Percentiles rank a stretch among this genome's conserved stretches.
phyloP scores from a whole-genome alignment of 2,888 invertebrate species.

The Oxystoma pomonae region DNA sequence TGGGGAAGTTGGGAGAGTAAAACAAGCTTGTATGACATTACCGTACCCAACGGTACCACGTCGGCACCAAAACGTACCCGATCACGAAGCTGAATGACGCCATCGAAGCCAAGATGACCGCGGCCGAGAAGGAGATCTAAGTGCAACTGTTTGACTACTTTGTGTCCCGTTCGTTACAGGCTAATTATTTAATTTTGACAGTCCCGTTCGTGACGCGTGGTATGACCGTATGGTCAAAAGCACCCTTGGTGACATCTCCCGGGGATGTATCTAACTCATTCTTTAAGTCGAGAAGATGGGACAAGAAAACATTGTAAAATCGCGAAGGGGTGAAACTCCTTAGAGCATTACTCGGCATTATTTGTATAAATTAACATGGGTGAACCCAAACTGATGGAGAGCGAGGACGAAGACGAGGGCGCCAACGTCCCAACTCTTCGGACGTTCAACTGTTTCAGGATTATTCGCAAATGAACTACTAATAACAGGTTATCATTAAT shows the following conservation, averaged over 20 bases:
- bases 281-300: no score
- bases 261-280: no score
- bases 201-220: no score
- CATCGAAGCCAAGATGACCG: constrained; percentile 86
- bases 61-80: constrained; percentile 74
- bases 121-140: constrained; percentile 88
- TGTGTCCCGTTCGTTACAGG: no score
- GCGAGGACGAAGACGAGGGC: constrained; percentile 81
- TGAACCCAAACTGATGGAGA: constrained; percentile 75
- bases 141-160: constrained; percentile 92
- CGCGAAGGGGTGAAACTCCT: no score
- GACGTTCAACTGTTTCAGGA: constrained; percentile 91
- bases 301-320: no score
- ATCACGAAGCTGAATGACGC: constrained; percentile 77
- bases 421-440: constrained; percentile 91
- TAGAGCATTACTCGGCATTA: no score
- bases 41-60: constrained; percentile 78
- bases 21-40: no score
- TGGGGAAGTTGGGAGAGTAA: no score
- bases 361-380: constrained; percentile 76
- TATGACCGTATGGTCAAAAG: no score
- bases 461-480: constrained; percentile 37
- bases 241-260: no score
- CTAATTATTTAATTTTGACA: no score
- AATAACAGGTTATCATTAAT: background rate